Percentiles rank a stretch among this genome's conserved stretches.
Evolutionary conservation across 2,113 vertebrate species (phyloP).

Genomic region (Pica pica): DNA sequence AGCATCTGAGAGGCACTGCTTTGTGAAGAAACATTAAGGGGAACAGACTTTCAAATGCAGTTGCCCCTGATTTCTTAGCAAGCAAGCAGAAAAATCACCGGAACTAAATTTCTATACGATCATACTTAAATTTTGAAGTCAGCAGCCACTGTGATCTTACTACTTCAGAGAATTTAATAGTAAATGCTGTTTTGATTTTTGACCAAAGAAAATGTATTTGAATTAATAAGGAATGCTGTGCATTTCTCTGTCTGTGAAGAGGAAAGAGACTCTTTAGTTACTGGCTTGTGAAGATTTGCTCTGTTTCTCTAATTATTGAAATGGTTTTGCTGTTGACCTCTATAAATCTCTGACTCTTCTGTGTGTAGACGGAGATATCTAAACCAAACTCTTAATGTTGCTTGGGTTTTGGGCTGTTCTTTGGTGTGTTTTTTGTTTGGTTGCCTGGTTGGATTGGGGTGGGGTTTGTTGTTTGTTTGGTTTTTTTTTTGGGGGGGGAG

Average conservation of each 20-base stretch:
- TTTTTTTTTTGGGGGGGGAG: too few species aligned
- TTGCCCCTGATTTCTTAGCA: slow-evolving; percentile 65
- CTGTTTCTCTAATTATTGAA: neutral
- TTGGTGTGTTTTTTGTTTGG: neutral
- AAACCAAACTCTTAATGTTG: neutral
- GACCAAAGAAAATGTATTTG: neutral
- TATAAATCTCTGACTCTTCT: neutral
- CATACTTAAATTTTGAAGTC: slow-evolving; percentile 50
- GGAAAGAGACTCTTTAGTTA: neutral
- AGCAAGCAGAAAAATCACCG: slow-evolving; percentile 53
- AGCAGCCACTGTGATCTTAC: slow-evolving; percentile 1
- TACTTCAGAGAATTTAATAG: slow-evolving; percentile 18
- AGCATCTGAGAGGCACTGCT: neutral
- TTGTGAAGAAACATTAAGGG: neutral
- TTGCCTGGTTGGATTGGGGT: neutral
- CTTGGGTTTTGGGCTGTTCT: neutral
- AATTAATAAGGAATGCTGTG: neutral
- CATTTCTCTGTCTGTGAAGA: neutral
- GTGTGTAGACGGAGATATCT: neutral
- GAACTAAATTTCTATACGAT: slow-evolving; percentile 48
- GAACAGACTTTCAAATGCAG: slow-evolving; percentile 36
- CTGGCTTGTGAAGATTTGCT: neutral
- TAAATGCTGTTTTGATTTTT: slow-evolving; percentile 53
- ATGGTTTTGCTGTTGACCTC: neutral
- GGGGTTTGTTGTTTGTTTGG: neutral